phyloP scores from a whole-genome alignment of 2,888 invertebrate species.

The Acanthopleura granulata region DNA sequence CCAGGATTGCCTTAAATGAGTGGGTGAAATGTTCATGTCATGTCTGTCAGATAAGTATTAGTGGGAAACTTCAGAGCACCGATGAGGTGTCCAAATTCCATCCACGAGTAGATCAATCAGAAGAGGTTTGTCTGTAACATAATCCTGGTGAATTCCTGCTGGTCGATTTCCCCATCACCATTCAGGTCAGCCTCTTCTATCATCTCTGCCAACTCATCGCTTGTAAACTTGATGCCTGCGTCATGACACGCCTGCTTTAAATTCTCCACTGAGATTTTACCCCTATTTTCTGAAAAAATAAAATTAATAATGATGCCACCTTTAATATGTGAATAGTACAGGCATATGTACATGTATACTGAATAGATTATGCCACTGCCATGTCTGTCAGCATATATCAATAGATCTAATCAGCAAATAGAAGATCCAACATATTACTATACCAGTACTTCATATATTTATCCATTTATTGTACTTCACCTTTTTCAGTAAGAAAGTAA shows the following conservation, averaged over 20 bases:
- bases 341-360: background rate
- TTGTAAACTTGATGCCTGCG: constrained; percentile 59
- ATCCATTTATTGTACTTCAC: too few species aligned
- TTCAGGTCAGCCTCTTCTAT: constrained; percentile 67
- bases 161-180: constrained; percentile 66
- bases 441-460: too few species aligned
- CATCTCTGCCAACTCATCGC: constrained; percentile 66
- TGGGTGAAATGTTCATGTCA: too few species aligned
- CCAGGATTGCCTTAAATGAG: too few species aligned
- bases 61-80: too few species aligned
- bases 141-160: constrained; percentile 66
- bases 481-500: too few species aligned
- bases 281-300: constrained; percentile 49
- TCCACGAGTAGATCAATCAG: constrained; percentile 26
- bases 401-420: too few species aligned
- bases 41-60: too few species aligned
- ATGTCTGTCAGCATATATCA: too few species aligned
- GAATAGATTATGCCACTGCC: background rate
- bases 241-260: constrained; percentile 55
- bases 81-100: too few species aligned
- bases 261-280: constrained; percentile 58
- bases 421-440: too few species aligned
- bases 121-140: constrained; percentile 68
- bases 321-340: background rate
- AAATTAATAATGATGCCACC: background rate